phyloP scores from a whole-genome alignment of 2,888 invertebrate genomes.

The Pristionchus mayeri region DNA sequence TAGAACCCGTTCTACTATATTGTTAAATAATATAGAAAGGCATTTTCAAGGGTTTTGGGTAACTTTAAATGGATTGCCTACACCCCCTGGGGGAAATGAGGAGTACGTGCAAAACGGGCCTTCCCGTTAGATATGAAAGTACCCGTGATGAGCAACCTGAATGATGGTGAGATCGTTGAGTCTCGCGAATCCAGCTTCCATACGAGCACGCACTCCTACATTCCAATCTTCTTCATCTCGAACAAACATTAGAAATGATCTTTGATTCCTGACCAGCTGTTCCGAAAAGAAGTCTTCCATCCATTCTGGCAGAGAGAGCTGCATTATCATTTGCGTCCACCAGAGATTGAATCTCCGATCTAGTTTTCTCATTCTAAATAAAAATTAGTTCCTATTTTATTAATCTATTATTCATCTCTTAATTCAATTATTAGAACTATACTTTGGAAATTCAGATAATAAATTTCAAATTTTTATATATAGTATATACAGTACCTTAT shows the following conservation, averaged over 20 bases:
- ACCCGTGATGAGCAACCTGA: conserved; percentile 80
- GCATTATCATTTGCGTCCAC: conserved; percentile 73
- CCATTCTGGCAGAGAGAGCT: conserved; percentile 76
- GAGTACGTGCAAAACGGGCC: too few species aligned
- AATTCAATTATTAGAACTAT: too few species aligned
- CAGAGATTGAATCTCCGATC: conserved; percentile 76
- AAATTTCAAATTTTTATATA: background rate
- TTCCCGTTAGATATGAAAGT: background rate
- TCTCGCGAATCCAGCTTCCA: conserved; percentile 92
- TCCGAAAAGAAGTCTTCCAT: conserved; percentile 78
- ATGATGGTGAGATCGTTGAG: conserved; percentile 95
- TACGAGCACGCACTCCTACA: conserved; percentile 86
- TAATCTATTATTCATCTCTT: background rate
- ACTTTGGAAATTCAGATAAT: too few species aligned
- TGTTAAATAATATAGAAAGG: too few species aligned
- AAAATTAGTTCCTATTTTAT: background rate
- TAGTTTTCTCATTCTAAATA: conserved; percentile 67
- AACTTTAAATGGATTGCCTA: too few species aligned
- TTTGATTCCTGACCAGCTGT: conserved; percentile 77
- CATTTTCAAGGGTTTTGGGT: too few species aligned
- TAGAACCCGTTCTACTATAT: too few species aligned
- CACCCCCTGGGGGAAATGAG: too few species aligned
- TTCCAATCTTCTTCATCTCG: background rate
- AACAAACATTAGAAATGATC: background rate
- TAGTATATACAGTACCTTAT: conserved; percentile 60